Conservation (phyloP, 2,113 vertebrate species). For the Amblyopsis rosae region DNA sequence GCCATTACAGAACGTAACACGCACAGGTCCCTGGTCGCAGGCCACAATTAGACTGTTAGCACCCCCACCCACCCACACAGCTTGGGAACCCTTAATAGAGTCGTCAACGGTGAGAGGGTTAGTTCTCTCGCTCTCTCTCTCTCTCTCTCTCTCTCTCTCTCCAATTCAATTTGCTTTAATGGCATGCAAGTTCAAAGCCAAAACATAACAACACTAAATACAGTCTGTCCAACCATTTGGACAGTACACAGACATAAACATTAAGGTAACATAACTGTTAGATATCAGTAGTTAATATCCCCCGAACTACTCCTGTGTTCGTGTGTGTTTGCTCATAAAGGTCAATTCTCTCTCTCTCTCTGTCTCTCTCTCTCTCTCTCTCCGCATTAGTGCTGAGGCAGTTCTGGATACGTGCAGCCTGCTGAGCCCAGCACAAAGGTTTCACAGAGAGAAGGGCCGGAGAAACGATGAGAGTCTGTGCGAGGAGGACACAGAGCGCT, state of each 20-base stretch:
- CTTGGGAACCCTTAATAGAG: slow-evolving; percentile 63
- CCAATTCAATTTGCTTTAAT: no score
- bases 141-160: no score
- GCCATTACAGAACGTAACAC: slow-evolving; percentile 59
- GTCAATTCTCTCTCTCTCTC: no score
- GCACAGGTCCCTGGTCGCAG: slow-evolving; percentile 46
- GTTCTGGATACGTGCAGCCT: slow-evolving; percentile 68
- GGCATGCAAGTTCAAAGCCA: no score
- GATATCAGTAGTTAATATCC: slow-evolving; percentile 60
- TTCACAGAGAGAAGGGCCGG: slow-evolving; percentile 66
- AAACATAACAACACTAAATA: no score
- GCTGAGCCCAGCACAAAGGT: slow-evolving; percentile 78
- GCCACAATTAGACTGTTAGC: slow-evolving; percentile 68
- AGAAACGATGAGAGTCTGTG: slow-evolving; percentile 24
- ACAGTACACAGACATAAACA: no score
- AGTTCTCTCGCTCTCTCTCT: slow-evolving; percentile 14
- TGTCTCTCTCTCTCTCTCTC: no score
- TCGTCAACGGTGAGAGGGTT: slow-evolving; percentile 57
- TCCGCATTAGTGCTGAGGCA: no score
- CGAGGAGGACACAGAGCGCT: slow-evolving; percentile 32
- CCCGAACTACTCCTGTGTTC: no score
- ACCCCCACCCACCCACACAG: slow-evolving; percentile 53
- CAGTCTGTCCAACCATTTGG: no score
- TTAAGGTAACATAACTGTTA: no score
- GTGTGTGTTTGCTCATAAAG: no score